Evolutionary conservation across 2,888 invertebrate genomes (phyloP), one percentile per base, ranked within the genome.

Genomic region (Oxytorus armatus): DNA sequence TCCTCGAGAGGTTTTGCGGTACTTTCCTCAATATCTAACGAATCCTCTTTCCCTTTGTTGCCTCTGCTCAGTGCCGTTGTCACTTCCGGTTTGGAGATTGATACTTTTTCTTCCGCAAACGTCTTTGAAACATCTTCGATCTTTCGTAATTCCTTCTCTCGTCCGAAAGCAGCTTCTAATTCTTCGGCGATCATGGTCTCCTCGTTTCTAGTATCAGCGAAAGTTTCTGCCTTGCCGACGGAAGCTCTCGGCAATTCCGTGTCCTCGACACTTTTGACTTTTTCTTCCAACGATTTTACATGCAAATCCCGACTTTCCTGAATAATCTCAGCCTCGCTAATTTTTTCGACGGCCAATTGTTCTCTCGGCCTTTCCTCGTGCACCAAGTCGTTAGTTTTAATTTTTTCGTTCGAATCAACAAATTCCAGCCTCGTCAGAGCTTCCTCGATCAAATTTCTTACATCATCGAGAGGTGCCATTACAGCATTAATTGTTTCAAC

Each of bases 261-360:
- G 53, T 73, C 51, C 47, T 57, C 25, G 2, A 33, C 11, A 51
- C 33, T 42, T 10, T 75, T 61, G 7, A 51, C 59, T 29, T 65
- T 70, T 16, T 76, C 51, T 55, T 65, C 42, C 7, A 36, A 11
- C 18, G 55, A 90, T 94, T 94, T 81, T 93, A 93, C 10, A 94
- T 91, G 4, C 18, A 33, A 14, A 39, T 66, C 33, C 0, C 57
- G 16, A 44, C n/a, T 49, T 14, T 75, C 66, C 36, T 74, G 42
- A 4, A 65, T 39, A 21, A 70, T 77, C n/a, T 77, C 79, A 21
- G 57, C 42, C 8, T 76, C 61, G 10, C 68, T 44, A 10, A 57
- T 2, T 1, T 51, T 25, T 16, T 79, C 68, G 51, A 87, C 84
- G 10, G 83, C 84, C 57, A 87, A 84, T 51, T 81, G 77, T 39